Conservation (phyloP, 2,888 invertebrate species). For the Schizaphis graminum region DNA sequence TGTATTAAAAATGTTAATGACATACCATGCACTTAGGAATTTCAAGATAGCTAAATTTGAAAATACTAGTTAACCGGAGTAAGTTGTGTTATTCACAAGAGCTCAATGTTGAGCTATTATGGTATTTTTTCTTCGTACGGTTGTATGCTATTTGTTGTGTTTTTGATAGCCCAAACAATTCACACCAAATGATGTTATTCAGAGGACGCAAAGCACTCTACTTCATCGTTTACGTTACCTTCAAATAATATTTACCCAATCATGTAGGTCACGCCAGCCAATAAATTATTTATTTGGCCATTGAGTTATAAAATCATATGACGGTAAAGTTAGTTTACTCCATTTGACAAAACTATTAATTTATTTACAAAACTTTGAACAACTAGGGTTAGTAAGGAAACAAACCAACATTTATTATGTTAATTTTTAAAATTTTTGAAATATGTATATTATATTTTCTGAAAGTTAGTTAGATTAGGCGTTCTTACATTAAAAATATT, state of each 20-base stretch:
- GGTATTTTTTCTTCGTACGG: not conserved
- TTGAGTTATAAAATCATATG: not conserved
- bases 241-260: not conserved
- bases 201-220: not conserved
- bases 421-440: not conserved
- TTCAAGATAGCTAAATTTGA: not conserved
- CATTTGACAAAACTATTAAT: not conserved
- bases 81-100: not conserved
- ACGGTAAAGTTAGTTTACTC: not conserved
- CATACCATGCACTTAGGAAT: not conserved
- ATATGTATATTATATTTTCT: not conserved
- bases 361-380: not conserved
- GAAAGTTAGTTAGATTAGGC: not conserved
- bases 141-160: not conserved
- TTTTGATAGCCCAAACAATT: not conserved
- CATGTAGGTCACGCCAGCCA: not conserved
- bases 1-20: not conserved
- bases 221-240: not conserved
- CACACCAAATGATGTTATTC: not conserved
- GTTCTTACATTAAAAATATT: not conserved
- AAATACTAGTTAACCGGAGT: not conserved
- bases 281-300: not conserved
- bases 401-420: not conserved
- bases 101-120: not conserved
- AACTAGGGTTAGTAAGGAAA: not conserved